Evolutionary conservation across 2,888 invertebrate genomes (phyloP).

Genomic region (Platynereis dumerilii): DNA sequence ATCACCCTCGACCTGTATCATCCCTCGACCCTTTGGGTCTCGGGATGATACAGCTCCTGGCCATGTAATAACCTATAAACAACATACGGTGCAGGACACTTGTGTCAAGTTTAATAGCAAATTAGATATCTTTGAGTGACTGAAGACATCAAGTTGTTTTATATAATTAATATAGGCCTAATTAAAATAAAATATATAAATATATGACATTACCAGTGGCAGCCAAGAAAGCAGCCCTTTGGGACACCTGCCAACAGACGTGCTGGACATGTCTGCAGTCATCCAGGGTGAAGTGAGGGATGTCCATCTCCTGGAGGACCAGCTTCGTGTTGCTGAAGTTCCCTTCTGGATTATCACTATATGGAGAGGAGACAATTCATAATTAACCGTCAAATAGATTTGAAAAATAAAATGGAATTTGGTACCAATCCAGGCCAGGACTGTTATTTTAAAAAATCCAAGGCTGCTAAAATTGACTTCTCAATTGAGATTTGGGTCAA

Average conservation of each 20-base stretch:
- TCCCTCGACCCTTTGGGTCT: too few relatives aligned
- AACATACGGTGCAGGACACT: too few relatives aligned
- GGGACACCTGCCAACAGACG: slow-evolving; percentile 90
- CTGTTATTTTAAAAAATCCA: too few relatives aligned
- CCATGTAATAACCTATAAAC: too few relatives aligned
- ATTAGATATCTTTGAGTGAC: too few relatives aligned
- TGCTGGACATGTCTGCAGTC: slow-evolving; percentile 92
- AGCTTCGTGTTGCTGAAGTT: slow-evolving; percentile 57
- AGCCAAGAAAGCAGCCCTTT: slow-evolving; percentile 89
- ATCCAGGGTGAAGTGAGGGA: slow-evolving; percentile 77
- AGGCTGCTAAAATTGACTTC: too few relatives aligned
- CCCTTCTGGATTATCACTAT: slow-evolving; percentile 39
- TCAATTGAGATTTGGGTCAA: too few relatives aligned
- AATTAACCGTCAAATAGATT: neutral
- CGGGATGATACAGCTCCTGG: too few relatives aligned
- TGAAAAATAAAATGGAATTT: neutral
- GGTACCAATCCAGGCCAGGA: neutral
- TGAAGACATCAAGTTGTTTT: too few relatives aligned
- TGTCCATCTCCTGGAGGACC: slow-evolving; percentile 81
- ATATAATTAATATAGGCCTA: neutral
- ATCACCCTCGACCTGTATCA: too few relatives aligned
- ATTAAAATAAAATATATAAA: neutral
- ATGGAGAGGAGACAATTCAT: slow-evolving; percentile 17
- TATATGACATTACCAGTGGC: slow-evolving; percentile 74
- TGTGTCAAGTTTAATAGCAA: too few relatives aligned